Evolutionary conservation across 2,113 vertebrate species (phyloP), one percentile per base, ranked within the genome.

Genomic region (Grammomys surdaster): DNA sequence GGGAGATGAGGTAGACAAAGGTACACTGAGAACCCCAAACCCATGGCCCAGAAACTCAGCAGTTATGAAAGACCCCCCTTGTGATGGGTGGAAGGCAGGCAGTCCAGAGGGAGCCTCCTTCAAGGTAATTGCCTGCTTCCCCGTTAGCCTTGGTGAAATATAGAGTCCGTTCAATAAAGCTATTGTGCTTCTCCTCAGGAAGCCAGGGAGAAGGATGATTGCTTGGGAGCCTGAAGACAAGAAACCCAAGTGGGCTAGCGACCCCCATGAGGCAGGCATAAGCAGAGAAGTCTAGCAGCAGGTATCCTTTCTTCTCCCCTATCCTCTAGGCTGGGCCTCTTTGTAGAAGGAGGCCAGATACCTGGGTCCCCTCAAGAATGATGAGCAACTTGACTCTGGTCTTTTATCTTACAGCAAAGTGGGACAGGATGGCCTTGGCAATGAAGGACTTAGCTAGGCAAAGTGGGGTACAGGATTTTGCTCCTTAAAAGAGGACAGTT

Each of bases 151-250:
- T 70, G 81, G 92, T 91, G 97, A 93, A 92, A 97, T 84, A 40
- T 93, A 93, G 80, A 93, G 96, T 95, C 89, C 0, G 46, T 75
- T 97, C 97, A 95, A 96, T 97, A 95, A 92, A 96, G 95, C 92
- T 69, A 89, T 96, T 97, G 96, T 96, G 87, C 1, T 1, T 78
- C 86, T 95, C 92, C 72, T 75, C 22, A 87, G 97, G 97, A 97
- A 92, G 82, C 85, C 43, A 0, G 1, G 54, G 84, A 69, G 84
- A 81, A 93, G 80, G 75, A 0, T 48, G 93, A 46, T 14, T 78
- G 70, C 76, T 86, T 1, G 0, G 5, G 69, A 43, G 43, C 75
- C 56, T 28, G 76, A 22, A 89, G 88, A 92, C 28, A 0, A 8
- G 20, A 90, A 94, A 40, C 75, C 89, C 92, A 85, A 67, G 0